Evolutionary conservation across 1,140 invertebrate genomes (phyloP).

Genomic region (Cyclargus thomasi): DNA sequence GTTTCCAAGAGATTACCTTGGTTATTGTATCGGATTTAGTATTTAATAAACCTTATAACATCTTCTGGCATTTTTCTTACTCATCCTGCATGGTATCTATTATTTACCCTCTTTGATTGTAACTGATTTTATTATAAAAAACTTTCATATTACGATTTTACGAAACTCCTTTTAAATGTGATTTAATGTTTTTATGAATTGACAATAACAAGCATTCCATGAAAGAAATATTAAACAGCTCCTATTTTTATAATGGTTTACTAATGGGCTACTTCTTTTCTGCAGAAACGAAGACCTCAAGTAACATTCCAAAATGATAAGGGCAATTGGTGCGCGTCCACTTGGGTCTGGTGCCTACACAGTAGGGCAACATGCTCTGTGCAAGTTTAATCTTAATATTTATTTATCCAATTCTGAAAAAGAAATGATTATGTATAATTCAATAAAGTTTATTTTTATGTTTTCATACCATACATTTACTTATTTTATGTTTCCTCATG

Average conservation of each 20-base stretch:
- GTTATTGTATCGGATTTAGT: constrained; percentile 59
- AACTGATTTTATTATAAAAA: background rate
- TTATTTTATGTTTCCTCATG: constrained; percentile 11
- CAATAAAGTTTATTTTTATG: constrained; percentile 67
- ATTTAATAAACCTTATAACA: constrained; percentile 61
- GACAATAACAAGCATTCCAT: no score
- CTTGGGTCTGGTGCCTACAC: constrained; percentile 27
- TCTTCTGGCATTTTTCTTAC: constrained; percentile 62
- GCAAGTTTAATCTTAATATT: constrained; percentile 33
- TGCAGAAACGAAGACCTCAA: constrained; percentile 63
- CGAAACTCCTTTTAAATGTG: background rate
- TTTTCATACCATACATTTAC: constrained; percentile 48
- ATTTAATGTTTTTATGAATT: no score
- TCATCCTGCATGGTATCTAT: constrained; percentile 57
- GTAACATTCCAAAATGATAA: constrained; percentile 69
- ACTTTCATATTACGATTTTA: background rate
- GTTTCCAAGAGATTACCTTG: constrained; percentile 39
- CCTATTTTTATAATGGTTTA: background rate
- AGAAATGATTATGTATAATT: constrained; percentile 51
- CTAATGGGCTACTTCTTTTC: constrained; percentile 46
- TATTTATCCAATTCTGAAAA: constrained; percentile 46
- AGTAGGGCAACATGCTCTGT: constrained; percentile 28
- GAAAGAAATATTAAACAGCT: background rate
- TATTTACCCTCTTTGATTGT: background rate
- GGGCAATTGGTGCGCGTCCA: constrained; percentile 30